Conservation (phyloP, 2,797 vertebrate species). For the Acrossocheilus wenchowensis region DNA sequence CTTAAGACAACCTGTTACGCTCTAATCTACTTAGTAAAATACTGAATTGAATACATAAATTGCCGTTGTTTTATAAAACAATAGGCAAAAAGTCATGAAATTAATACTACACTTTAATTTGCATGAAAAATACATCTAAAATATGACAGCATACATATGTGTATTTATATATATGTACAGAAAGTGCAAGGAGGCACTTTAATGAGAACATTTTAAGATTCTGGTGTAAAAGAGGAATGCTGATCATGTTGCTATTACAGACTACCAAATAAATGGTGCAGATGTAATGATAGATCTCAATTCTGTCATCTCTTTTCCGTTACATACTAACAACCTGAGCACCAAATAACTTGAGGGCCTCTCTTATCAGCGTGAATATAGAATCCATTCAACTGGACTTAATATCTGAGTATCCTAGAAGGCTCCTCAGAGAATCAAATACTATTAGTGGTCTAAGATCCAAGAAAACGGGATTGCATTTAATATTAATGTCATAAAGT, state of each 20-base stretch:
- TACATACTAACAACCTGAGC: slow-evolving; percentile 62
- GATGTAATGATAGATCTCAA: slow-evolving; percentile 45
- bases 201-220: slow-evolving; percentile 82
- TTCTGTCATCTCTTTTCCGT: slow-evolving; percentile 64
- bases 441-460: slow-evolving; percentile 29
- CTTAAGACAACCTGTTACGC: slow-evolving; percentile 4
- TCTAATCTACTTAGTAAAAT: slow-evolving; percentile 24
- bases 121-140: slow-evolving; percentile 60
- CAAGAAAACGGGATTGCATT: slow-evolving; percentile 47
- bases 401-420: slow-evolving; percentile 10
- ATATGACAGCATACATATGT: slow-evolving; percentile 62
- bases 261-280: slow-evolving; percentile 64
- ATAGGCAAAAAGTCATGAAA: slow-evolving; percentile 72
- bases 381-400: slow-evolving; percentile 31
- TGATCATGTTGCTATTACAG: slow-evolving; percentile 68
- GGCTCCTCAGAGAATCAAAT: slow-evolving; percentile 41
- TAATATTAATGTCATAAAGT: slow-evolving; percentile 60
- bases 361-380: neutral
- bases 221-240: slow-evolving; percentile 72
- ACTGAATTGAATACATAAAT: slow-evolving; percentile 46
- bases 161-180: slow-evolving; percentile 77
- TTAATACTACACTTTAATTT: slow-evolving; percentile 77
- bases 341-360: slow-evolving; percentile 65
- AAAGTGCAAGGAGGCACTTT: slow-evolving; percentile 94
- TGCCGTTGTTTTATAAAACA: slow-evolving; percentile 62